A percentile compares a stretch with the other conserved stretches of the same genome.
phyloP scores from a whole-genome alignment of 2,113 vertebrate species.

The Microtus montanus region DNA sequence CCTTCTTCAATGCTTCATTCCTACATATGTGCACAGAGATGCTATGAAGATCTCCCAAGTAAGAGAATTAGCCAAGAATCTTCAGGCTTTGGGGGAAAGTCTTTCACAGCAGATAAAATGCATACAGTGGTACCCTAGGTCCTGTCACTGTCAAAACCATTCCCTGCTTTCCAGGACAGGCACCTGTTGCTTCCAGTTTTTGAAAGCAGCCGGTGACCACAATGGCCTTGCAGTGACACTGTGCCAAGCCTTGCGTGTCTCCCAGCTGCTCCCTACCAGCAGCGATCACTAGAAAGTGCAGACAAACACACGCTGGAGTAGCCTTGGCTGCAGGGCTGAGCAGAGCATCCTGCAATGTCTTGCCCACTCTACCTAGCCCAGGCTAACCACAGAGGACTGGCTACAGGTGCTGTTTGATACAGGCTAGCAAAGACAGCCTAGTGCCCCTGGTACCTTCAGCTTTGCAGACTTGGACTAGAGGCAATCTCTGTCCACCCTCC shows the following conservation, averaged over 20 bases:
- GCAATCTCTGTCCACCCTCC: too few relatives aligned
- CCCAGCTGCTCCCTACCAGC: constrained; percentile 78
- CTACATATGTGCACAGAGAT: background rate
- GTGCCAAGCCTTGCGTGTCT: constrained; percentile 3
- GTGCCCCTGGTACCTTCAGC: background rate
- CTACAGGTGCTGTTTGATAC: background rate
- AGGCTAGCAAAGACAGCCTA: background rate
- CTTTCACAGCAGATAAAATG: constrained; percentile 57
- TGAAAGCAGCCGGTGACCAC: constrained; percentile 18
- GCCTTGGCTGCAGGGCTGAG: background rate
- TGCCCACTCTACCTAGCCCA: background rate
- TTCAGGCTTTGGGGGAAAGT: constrained; percentile 38
- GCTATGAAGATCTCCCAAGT: background rate
- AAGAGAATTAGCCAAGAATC: constrained; percentile 46
- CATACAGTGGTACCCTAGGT: constrained; percentile 34
- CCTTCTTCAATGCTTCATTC: fast-evolving
- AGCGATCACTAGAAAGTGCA: background rate
- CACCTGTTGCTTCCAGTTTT: constrained; percentile 69
- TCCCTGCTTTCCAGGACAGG: constrained; percentile 72
- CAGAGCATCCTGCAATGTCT: background rate
- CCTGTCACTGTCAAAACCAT: constrained; percentile 65
- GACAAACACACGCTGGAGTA: background rate
- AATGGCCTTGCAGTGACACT: constrained; percentile 13
- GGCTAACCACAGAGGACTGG: background rate
- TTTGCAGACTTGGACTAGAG: background rate